Conservation (phyloP, 2,888 invertebrate genomes). For the Drosophila melanosoma region DNA sequence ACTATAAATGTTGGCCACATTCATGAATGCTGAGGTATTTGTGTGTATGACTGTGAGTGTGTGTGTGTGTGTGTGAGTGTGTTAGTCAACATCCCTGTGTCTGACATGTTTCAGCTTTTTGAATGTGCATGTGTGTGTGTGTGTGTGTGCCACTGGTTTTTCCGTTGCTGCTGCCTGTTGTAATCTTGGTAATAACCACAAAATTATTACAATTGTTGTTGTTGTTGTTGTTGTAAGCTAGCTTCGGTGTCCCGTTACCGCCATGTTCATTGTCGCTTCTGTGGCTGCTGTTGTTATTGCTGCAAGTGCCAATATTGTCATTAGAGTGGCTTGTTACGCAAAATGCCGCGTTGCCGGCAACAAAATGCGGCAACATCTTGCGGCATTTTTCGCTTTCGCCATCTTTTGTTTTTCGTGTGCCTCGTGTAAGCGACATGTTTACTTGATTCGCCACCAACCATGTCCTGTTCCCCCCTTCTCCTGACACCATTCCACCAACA, state of each 20-base stretch:
- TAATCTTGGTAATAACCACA: constrained; percentile 81
- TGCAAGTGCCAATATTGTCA: constrained; percentile 82
- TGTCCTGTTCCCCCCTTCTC: not conserved
- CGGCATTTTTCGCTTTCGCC: constrained; percentile 70
- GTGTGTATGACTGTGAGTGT: constrained; percentile 20
- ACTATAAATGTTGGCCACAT: constrained; percentile 69
- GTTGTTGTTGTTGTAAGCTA: constrained; percentile 14
- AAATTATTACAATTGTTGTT: constrained; percentile 69
- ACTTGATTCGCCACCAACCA: constrained; percentile 17
- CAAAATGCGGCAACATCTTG: constrained; percentile 78
- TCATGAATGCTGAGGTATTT: constrained; percentile 24
- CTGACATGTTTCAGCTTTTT: constrained; percentile 59
- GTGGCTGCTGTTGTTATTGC: constrained; percentile 68
- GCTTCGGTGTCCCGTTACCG: constrained; percentile 15
- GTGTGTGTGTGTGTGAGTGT: constrained; percentile 20
- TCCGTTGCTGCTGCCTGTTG: constrained; percentile 65
- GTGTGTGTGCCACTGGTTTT: constrained; percentile 34
- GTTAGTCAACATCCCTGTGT: constrained; percentile 26
- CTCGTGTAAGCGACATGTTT: constrained; percentile 72
- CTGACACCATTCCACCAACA: not conserved
- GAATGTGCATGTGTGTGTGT: constrained; percentile 23
- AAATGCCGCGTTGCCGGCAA: constrained; percentile 69
- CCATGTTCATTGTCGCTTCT: constrained; percentile 46
- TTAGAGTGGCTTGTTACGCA: constrained; percentile 81
- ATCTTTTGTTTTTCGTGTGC: constrained; percentile 67